Evolutionary conservation across 2,797 vertebrate species (phyloP), one percentile per base, ranked within the genome.

Genomic region (Rhynchonycteris naso): DNA sequence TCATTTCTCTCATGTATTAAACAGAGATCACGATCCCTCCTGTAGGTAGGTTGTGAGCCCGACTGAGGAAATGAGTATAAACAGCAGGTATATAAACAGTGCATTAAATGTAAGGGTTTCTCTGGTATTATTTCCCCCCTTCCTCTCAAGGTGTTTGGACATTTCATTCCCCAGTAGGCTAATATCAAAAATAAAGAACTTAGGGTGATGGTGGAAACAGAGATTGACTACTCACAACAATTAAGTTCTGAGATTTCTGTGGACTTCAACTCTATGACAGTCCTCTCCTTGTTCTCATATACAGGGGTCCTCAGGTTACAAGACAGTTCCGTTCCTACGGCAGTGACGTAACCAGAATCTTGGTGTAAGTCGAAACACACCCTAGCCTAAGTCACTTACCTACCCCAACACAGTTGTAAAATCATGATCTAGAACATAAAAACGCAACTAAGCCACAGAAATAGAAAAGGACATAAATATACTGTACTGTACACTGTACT

Each of bases 121-220:
- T 14, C 38, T 10, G 54, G 30, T 15, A 0, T 3, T 1, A 7
- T 0, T 9, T 1, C 65, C 13, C 65, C 50, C n/a, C 78, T 21
- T 30, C 82, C 43, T 52, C 63, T 38, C 33, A 0, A 4, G 0
- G 30, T 4, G 11, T 26, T 1, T 1, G 15, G 24, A 15, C 18
- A 7, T 14, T 12, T 26, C 50, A 0, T 1, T 38, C 21, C 87
- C n/a, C 26, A 15, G 74, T 6, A 16, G 83, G 47, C 80, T 18
- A n/a, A 35, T 24, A 38, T n/a, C 54, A 3, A 28, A 87, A 80
- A 30, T 13, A 71, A 71, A 79, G 22, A 63, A 18, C 52, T 13
- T 9, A 15, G 43, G 35, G 65, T 6, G 7, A 63, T 72, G 71
- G 21, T 38, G 30, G 68, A 47, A 38, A 10, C 61, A 33, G 33